Base-by-base conservation (phyloP, 1,140 invertebrate genomes). In the Sarcophaga bullata region DNA sequence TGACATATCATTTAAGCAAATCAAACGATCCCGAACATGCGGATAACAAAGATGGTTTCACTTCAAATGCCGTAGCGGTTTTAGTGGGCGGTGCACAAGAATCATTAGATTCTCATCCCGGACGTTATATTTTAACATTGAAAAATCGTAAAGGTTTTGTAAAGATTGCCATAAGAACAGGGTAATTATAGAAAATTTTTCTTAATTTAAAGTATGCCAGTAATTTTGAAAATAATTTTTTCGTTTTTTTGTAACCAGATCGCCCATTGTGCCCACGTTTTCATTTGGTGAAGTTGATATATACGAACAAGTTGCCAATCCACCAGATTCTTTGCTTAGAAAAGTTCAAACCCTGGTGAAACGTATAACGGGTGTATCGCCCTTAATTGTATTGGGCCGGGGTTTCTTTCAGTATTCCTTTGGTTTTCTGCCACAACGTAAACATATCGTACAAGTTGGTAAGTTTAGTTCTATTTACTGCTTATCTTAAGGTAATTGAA, bases 231-330 rank as follows among this genome's bases (percentile, higher is more conserved):
- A 37, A 37, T 37, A 37, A 37, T 47, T 62, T 72, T 73, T n/a
- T n/a, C n/a, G n/a, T n/a, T n/a, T 6, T 19, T 47, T 10, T 46
- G 17, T 47, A 37, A 11, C 15, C 90, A 97, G 95, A 25, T 93
- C 94, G 8, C 91, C 94, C 0, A 90, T 98, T 82, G 97, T 98
- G 3, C 98, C 97, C 19, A 94, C 97, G 0, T 94, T 97, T 87
- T 95, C 95, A 0, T 99, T 99, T 90, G 97, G 97, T 0, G 98
- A 99, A 90, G 96, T 95, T 15, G 96, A 98, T 85, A 88, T 98
- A 0, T 98, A 95, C 89, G 92, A 94, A 84, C 97, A 98, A 86
- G 86, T 95, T 8, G 85, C 92, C 11, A 95, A 95, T 90, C 94
- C 95, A 0, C 91, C 94, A 73, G 94, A 95, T 25, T 95, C 95